Percentiles rank a stretch among this genome's conserved stretches.
Evolutionary conservation across 2,797 vertebrate species (phyloP).

Genomic region (Hippopotamyrus pictus): DNA sequence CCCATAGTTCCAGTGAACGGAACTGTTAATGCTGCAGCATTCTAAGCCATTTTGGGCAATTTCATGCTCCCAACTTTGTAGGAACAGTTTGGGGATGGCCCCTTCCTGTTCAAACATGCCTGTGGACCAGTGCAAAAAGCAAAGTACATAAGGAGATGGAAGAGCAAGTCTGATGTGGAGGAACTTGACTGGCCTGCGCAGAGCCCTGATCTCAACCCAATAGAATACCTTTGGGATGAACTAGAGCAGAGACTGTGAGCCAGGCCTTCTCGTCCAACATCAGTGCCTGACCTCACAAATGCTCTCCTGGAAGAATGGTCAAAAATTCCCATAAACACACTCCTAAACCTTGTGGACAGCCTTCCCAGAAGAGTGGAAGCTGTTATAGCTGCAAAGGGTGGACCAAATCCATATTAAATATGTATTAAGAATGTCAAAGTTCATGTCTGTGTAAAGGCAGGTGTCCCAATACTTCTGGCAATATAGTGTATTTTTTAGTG

Average conservation of each 20-base stretch:
- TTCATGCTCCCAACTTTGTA: too few relatives aligned
- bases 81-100: not conserved
- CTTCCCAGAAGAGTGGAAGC: not conserved
- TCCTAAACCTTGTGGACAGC: not conserved
- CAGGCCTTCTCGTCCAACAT: not conserved
- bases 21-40: too few relatives aligned
- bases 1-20: too few relatives aligned
- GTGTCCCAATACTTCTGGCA: not conserved
- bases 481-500: not conserved
- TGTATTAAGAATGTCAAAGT: not conserved
- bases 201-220: not conserved
- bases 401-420: not conserved
- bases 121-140: not conserved
- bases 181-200: not conserved
- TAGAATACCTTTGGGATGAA: not conserved
- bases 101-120: not conserved
- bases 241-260: not conserved
- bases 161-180: not conserved
- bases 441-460: not conserved
- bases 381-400: not conserved
- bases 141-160: not conserved
- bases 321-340: not conserved
- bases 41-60: too few relatives aligned
- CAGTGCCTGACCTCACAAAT: not conserved
- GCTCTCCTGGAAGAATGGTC: not conserved